Conservation (phyloP, 2,113 vertebrate genomes). For the Brachypteracias leptosomus region DNA sequence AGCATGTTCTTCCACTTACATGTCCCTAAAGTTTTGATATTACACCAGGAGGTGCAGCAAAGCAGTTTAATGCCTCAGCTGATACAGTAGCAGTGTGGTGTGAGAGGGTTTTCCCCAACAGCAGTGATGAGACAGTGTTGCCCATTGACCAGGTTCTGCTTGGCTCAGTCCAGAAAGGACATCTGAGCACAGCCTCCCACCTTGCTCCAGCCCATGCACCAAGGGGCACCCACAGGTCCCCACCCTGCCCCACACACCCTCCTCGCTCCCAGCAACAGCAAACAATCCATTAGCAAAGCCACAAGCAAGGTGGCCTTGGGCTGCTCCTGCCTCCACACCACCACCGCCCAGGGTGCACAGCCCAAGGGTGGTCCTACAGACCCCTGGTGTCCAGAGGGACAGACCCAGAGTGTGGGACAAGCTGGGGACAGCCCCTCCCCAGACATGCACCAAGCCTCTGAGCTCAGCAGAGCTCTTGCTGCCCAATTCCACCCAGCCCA, state of each 20-base stretch:
- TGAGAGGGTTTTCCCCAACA: neutral
- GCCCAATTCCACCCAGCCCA: no score
- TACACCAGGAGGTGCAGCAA: neutral
- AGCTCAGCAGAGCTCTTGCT: neutral
- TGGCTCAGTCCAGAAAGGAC: neutral
- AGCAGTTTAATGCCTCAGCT: neutral
- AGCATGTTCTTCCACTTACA: neutral
- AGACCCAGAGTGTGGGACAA: neutral
- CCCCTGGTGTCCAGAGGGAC: neutral
- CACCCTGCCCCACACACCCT: neutral
- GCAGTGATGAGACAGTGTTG: neutral
- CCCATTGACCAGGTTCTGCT: neutral
- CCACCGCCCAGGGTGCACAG: accelerated
- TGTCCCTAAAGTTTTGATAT: neutral
- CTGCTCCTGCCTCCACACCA: neutral
- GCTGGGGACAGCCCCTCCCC: neutral
- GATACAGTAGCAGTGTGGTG: neutral
- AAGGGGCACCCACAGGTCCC: neutral
- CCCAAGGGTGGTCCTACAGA: neutral
- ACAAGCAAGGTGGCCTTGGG: accelerated
- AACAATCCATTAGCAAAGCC: neutral
- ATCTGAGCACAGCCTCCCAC: neutral
- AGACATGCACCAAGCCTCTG: accelerated
- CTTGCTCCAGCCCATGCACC: neutral
- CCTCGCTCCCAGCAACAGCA: neutral